Conservation (phyloP, 2,888 invertebrate genomes). For the Eupithecia exiguata region DNA sequence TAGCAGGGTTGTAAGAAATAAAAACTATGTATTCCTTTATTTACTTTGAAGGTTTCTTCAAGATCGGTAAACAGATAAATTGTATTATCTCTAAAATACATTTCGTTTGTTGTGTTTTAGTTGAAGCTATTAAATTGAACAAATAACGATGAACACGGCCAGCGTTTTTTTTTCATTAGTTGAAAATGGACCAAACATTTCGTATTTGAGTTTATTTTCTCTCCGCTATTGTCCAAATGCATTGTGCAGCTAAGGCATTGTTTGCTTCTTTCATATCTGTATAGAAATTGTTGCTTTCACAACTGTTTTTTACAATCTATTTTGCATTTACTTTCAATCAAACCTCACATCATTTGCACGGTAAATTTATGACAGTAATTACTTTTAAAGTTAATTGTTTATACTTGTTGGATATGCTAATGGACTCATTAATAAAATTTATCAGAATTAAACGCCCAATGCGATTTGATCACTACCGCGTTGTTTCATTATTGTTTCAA, state of each 20-base stretch:
- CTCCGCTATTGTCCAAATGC: constrained; percentile 58
- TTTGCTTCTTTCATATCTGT: constrained; percentile 58
- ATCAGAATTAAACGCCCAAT: constrained; percentile 32
- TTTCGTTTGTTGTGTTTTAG: background rate
- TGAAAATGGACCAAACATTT: constrained; percentile 48
- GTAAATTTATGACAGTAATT: background rate
- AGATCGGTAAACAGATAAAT: background rate
- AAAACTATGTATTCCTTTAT: background rate
- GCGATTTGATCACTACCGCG: constrained; percentile 11
- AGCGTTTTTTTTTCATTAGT: constrained; percentile 6
- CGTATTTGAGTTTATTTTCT: constrained; percentile 54
- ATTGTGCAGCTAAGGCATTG: constrained; percentile 58
- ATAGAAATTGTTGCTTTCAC: constrained; percentile 52
- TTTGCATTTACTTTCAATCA: background rate
- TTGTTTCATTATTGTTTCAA: background rate
- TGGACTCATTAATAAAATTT: constrained; percentile 28
- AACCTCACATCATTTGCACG: background rate
- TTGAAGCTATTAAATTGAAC: constrained; percentile 14
- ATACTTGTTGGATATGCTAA: constrained; percentile 26
- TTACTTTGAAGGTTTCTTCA: background rate
- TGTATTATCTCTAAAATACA: background rate
- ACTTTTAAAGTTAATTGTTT: constrained; percentile 17
- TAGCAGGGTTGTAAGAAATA: background rate
- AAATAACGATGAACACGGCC: constrained; percentile 13
- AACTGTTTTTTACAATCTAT: constrained; percentile 47